These are phyloP conservation scores for Hipposideros larvatus DNA, from an alignment of 2,797 vertebrate species.

Conservation along the genomic window DNA sequence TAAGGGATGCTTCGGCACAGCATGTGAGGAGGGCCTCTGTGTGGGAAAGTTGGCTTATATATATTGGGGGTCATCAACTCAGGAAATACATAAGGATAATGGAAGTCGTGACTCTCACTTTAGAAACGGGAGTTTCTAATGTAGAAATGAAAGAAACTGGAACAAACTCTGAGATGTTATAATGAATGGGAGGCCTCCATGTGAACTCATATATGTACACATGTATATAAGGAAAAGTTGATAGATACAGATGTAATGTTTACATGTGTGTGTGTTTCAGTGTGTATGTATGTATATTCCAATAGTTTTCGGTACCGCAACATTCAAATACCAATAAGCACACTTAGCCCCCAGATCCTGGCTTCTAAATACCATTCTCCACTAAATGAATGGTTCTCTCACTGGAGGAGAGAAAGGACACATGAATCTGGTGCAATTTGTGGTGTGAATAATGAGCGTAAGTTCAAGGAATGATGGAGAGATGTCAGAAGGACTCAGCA, in stretches of 20 bases:
- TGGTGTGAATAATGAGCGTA: not conserved
- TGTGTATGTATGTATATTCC: not conserved
- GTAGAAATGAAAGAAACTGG: not conserved
- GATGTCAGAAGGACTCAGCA: not conserved
- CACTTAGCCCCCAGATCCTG: not conserved
- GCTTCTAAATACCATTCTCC: not conserved
- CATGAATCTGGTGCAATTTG: not conserved
- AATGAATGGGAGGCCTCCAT: not conserved
- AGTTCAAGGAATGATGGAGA: not conserved
- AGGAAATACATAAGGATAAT: not conserved
- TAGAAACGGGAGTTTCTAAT: not conserved
- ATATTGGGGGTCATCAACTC: not conserved
- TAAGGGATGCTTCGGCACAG: not conserved
- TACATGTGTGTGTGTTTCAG: not conserved
- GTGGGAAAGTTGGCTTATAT: not conserved
- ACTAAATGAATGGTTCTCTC: not conserved
- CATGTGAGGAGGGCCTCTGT: not conserved
- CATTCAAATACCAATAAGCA: not conserved
- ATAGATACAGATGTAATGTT: not conserved
- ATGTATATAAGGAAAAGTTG: too few species aligned
- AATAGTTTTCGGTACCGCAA: not conserved
- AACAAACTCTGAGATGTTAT: not conserved
- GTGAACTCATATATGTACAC: not conserved
- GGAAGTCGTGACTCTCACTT: not conserved
- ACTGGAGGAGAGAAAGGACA: not conserved